Conservation (phyloP, 2,113 vertebrate species). For the Pachycephala philippinensis region DNA sequence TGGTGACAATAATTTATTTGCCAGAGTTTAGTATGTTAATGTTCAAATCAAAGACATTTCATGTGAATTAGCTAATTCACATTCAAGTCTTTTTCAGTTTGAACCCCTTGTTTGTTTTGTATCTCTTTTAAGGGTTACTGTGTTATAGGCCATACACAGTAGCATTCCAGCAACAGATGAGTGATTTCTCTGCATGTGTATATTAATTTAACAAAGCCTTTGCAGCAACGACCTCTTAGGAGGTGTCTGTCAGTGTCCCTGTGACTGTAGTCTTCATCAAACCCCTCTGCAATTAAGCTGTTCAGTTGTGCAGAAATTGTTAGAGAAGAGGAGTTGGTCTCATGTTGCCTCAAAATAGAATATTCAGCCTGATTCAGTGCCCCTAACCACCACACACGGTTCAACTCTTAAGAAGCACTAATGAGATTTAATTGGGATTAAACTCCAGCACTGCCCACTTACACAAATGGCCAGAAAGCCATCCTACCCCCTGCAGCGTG, state of each 20-base stretch:
- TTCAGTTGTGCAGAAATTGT: not conserved
- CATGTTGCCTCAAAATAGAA: not conserved
- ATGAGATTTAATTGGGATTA: constrained; percentile 58
- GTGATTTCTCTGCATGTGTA: not conserved
- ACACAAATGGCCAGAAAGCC: constrained; percentile 51
- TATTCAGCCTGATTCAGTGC: constrained; percentile 22
- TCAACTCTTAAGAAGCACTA: constrained; percentile 56
- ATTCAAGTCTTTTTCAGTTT: not conserved
- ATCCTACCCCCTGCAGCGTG: not conserved
- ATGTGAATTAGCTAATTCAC: not conserved
- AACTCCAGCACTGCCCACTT: constrained; percentile 38
- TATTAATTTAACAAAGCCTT: not conserved
- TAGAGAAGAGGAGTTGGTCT: not conserved
- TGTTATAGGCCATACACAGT: not conserved
- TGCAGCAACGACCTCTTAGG: not conserved
- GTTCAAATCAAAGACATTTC: not conserved
- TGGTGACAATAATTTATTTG: not conserved
- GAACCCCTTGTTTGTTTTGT: not conserved
- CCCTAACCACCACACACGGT: not conserved
- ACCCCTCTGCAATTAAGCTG: not conserved
- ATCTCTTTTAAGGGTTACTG: not conserved
- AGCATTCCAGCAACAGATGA: not conserved
- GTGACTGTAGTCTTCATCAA: not conserved
- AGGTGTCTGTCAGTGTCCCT: not conserved
- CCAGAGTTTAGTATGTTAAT: not conserved